phyloP scores from a whole-genome alignment of 2,113 vertebrate genomes.

The Perognathus longimembris region DNA sequence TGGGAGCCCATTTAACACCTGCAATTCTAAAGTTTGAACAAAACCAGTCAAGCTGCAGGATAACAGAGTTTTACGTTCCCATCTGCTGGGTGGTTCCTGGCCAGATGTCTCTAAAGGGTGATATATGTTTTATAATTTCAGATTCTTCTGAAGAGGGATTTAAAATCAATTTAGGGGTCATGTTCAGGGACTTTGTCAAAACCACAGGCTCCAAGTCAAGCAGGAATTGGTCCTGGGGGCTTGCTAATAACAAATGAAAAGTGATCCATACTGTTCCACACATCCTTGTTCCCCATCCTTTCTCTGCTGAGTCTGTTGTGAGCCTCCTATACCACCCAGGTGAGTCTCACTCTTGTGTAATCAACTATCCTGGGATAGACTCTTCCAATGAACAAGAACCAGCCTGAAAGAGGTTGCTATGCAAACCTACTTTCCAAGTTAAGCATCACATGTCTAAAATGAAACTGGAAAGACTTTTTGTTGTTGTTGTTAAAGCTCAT shows the following conservation, averaged over 20 bases:
- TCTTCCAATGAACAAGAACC: slow-evolving; percentile 54
- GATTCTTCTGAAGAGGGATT: slow-evolving; percentile 73
- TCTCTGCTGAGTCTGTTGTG: not conserved
- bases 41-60: not conserved
- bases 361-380: not conserved
- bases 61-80: slow-evolving; percentile 48
- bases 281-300: not conserved
- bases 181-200: slow-evolving; percentile 73
- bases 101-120: slow-evolving; percentile 55
- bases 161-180: slow-evolving; percentile 82
- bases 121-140: slow-evolving; percentile 76
- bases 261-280: not conserved
- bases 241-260: slow-evolving; percentile 50
- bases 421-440: slow-evolving; percentile 4
- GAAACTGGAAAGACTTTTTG: slow-evolving; percentile 16
- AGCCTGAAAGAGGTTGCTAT: not conserved
- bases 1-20: slow-evolving; percentile 34
- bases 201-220: slow-evolving; percentile 52
- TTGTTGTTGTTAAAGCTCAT: slow-evolving; percentile 50
- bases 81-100: slow-evolving; percentile 58
- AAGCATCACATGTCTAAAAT: slow-evolving; percentile 16
- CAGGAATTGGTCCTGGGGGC: slow-evolving; percentile 37
- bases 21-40: slow-evolving; percentile 52
- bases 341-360: not conserved
- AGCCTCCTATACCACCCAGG: not conserved